phyloP scores from a whole-genome alignment of 2,113 vertebrate genomes.

The Ptychochromis oligacanthus region DNA sequence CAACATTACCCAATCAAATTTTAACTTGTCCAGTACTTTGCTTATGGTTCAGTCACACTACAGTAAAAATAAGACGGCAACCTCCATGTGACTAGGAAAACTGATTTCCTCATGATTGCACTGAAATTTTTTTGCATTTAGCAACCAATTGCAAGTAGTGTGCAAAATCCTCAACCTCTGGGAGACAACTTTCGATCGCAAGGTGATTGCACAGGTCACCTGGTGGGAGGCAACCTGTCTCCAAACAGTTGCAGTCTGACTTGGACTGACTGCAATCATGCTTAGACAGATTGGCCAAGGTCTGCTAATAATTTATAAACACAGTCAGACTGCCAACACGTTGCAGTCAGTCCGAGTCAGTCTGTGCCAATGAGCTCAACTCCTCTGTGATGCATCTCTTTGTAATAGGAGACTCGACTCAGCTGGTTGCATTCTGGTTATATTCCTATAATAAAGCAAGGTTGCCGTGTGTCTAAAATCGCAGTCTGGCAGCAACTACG shows the following conservation, averaged over 20 bases:
- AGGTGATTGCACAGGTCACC: rapidly evolving
- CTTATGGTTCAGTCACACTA: neutral
- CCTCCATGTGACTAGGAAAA: rapidly evolving
- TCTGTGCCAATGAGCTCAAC: too few species aligned
- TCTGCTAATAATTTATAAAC: too few species aligned
- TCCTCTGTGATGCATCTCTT: neutral
- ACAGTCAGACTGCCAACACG: too few species aligned
- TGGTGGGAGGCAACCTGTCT: neutral
- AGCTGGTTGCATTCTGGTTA: neutral
- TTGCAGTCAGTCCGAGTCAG: too few species aligned
- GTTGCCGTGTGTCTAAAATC: neutral
- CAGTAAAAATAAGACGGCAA: too few species aligned
- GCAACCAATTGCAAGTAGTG: neutral
- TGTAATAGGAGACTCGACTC: neutral
- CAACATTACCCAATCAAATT: neutral
- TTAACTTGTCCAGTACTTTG: neutral
- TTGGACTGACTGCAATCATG: neutral
- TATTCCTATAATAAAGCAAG: neutral
- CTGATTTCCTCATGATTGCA: neutral
- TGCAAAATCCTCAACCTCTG: neutral
- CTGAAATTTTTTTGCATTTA: neutral
- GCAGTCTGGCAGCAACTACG: too few species aligned
- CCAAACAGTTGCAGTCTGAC: neutral
- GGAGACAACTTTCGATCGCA: too few species aligned
- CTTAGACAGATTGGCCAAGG: neutral